phyloP scores from a whole-genome alignment of 1,140 invertebrate genomes.

The Parapsyche elsis region DNA sequence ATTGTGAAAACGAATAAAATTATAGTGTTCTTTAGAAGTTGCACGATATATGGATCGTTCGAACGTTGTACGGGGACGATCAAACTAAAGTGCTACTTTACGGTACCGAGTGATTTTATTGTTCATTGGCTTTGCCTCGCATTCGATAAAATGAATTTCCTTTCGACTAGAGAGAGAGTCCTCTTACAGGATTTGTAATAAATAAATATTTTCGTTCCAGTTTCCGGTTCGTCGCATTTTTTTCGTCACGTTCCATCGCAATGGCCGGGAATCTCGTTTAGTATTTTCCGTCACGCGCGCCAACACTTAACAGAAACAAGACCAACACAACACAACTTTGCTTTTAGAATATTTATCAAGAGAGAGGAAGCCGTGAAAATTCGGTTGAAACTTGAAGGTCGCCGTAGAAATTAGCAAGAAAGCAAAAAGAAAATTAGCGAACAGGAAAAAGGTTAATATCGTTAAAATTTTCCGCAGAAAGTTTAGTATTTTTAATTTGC shows the following conservation, averaged over 20 bases:
- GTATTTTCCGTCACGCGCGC: constrained; percentile 37
- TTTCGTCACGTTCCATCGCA: constrained; percentile 28
- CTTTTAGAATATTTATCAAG: constrained; percentile 34
- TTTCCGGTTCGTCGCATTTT: constrained; percentile 7
- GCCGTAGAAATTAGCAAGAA: too few relatives aligned
- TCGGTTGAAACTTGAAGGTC: too few relatives aligned
- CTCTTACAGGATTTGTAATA: neutral
- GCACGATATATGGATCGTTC: too few relatives aligned
- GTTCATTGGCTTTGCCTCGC: neutral
- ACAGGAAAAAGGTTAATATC: too few relatives aligned
- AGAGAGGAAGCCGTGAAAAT: neutral
- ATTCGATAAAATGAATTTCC: neutral
- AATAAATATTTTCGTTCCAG: constrained; percentile 12
- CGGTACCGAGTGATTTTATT: neutral
- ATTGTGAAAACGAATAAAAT: too few relatives aligned
- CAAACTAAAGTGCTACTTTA: too few relatives aligned
- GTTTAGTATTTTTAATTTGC: too few relatives aligned
- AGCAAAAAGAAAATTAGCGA: too few relatives aligned
- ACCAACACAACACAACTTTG: constrained; percentile 13
- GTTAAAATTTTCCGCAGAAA: too few relatives aligned
- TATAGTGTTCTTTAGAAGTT: too few relatives aligned
- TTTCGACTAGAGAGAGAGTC: neutral
- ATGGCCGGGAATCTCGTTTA: constrained; percentile 1
- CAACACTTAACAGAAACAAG: constrained; percentile 36
- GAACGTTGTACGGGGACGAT: too few relatives aligned